Conservation (phyloP, 2,888 invertebrate genomes). For the Netelia melanura region DNA sequence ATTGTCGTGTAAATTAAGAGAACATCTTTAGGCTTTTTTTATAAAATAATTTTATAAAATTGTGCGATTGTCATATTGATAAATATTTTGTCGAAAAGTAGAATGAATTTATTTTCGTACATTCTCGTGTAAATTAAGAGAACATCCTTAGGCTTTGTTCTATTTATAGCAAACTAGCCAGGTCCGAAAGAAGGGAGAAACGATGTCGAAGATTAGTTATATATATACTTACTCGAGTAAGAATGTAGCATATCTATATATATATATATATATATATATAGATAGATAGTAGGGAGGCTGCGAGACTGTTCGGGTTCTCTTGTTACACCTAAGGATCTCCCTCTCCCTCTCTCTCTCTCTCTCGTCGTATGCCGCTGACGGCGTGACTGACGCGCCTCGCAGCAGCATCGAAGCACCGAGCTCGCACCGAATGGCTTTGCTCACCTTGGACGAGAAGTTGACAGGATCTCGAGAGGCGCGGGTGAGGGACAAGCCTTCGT, state of each 20-base stretch:
- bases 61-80: too few relatives aligned
- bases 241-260: background rate
- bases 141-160: background rate
- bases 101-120: background rate
- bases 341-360: constrained; percentile 20
- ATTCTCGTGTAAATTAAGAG: background rate
- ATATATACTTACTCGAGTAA: background rate
- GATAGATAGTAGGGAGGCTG: background rate
- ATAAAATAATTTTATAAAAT: too few relatives aligned
- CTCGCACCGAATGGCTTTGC: constrained; percentile 76
- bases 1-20: background rate
- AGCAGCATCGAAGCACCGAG: constrained; percentile 46
- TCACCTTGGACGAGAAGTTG: constrained; percentile 79
- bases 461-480: constrained; percentile 72
- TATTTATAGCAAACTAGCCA: constrained; percentile 62
- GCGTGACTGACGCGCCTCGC: constrained; percentile 73
- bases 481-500: constrained; percentile 66
- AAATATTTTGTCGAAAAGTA: background rate
- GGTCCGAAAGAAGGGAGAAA: constrained; percentile 28
- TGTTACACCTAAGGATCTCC: constrained; percentile 53
- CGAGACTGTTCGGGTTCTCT: constrained; percentile 38
- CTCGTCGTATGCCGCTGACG: constrained; percentile 49
- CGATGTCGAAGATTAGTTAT: constrained; percentile 30
- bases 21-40: background rate
- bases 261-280: background rate